Conservation (phyloP, 2,113 vertebrate genomes). For the Halcyon malimbica region DNA sequence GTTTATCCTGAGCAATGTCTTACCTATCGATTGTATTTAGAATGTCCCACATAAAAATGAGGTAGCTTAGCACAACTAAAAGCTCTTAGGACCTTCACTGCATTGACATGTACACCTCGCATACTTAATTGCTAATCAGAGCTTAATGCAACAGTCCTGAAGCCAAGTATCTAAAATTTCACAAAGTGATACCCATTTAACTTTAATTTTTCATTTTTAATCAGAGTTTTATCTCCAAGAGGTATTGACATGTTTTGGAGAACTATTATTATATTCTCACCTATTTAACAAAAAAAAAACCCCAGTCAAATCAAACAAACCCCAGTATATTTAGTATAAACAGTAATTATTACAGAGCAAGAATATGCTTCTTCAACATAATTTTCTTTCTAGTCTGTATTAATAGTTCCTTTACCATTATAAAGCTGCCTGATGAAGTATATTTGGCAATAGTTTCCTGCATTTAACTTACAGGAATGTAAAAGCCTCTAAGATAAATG, state of each 20-base stretch:
- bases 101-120: neutral
- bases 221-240: neutral
- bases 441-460: neutral
- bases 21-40: neutral
- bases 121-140: neutral
- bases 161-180: neutral
- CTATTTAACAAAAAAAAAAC: neutral
- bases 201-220: neutral
- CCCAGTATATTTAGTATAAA: neutral
- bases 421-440: neutral
- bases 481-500: neutral
- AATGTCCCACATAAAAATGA: neutral
- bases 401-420: neutral
- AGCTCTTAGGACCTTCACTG: neutral
- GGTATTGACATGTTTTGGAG: neutral
- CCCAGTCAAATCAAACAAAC: neutral
- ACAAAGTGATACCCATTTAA: neutral
- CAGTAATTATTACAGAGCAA: neutral
- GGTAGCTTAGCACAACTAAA: neutral
- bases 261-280: neutral
- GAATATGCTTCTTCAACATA: neutral
- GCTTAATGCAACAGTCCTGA: neutral
- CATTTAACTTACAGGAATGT: neutral
- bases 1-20: neutral
- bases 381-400: neutral